These are phyloP conservation scores for Zaprionus taronus DNA, from an alignment of 1,140 invertebrate species.

Conservation along the genomic window DNA sequence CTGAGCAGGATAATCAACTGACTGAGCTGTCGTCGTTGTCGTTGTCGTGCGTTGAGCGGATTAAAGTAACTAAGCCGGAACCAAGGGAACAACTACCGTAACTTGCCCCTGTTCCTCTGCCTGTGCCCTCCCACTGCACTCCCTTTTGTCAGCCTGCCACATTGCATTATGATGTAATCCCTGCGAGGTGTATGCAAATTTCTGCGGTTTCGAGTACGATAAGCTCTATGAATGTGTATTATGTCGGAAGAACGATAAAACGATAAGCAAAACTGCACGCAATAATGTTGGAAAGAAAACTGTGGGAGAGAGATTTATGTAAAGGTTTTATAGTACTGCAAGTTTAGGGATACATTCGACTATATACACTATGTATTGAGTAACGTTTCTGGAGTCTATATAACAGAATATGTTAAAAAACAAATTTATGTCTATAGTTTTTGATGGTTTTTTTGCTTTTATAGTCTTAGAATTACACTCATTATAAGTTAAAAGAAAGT, in stretches of 20 bases:
- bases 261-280: slow-evolving; percentile 23
- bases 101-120: background rate
- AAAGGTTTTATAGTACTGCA: background rate
- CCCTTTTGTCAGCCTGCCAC: background rate
- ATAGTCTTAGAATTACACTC: too few relatives aligned
- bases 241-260: slow-evolving; percentile 32
- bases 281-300: background rate
- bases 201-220: slow-evolving; percentile 55
- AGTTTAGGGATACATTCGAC: too few relatives aligned
- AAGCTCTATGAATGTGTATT: slow-evolving; percentile 24
- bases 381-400: too few relatives aligned
- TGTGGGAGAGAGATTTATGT: background rate
- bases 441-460: too few relatives aligned
- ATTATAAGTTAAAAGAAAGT: too few relatives aligned
- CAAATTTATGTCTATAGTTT: too few relatives aligned
- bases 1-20: slow-evolving; percentile 67
- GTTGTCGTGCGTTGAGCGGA: slow-evolving; percentile 56
- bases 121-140: background rate
- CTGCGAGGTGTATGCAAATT: slow-evolving; percentile 67
- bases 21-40: slow-evolving; percentile 42
- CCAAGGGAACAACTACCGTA: slow-evolving; percentile 15
- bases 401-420: too few relatives aligned
- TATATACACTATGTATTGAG: too few relatives aligned
- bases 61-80: slow-evolving; percentile 47
- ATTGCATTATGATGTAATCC: slow-evolving; percentile 61